Evolutionary conservation across 2,113 vertebrate genomes (phyloP), one percentile per base, ranked within the genome.

Genomic region (Rattus norvegicus): DNA sequence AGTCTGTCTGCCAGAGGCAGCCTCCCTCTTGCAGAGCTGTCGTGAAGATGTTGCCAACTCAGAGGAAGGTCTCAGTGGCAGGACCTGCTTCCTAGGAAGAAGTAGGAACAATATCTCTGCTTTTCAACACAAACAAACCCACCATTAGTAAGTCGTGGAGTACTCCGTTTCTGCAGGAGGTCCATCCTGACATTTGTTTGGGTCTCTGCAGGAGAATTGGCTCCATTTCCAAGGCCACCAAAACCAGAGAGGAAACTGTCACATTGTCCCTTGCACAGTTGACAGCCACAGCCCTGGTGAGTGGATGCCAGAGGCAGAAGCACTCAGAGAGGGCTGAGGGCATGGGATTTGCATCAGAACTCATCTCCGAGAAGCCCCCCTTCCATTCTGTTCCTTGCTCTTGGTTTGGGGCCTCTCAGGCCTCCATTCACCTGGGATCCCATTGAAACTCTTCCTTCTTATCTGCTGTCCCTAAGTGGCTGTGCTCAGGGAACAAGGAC

Each of bases 101-200:
- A 87, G 22, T n/a, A 14, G 26, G 63, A 91, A 85, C 49, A 81
- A 19, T 56, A 91, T 65, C 79, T 75, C 52, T 17, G 17, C 24
- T 89, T 90, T 80, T 67, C 54, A 91, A 95, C 87, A 93, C 88
- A 97, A 97, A 83, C 39, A 92, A 79, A 80, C 24, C 43, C 54
- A 56, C 76, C 75, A 70, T 20, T 47, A 90, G 84, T 12, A 47
- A 69, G 20, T 88, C 52, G 54, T 28, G 47, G 61, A 97, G 81
- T 77, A 72, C 69, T 73, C 91, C 20, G 7, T 90, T 77, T 65
- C 95, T 67, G 69, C 61, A 92, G 96, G 81, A 92, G 85, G 52
- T 88, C 22, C 49, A 77, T 96, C 90, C 84, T 95, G 93, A 93
- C 39, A 79, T 89, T 86, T 89, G 72, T 89, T 92, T 84, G 72